These are phyloP conservation scores for Luehdorfia chinensis DNA, from an alignment of 1,140 invertebrate species.

Conservation along the genomic window DNA sequence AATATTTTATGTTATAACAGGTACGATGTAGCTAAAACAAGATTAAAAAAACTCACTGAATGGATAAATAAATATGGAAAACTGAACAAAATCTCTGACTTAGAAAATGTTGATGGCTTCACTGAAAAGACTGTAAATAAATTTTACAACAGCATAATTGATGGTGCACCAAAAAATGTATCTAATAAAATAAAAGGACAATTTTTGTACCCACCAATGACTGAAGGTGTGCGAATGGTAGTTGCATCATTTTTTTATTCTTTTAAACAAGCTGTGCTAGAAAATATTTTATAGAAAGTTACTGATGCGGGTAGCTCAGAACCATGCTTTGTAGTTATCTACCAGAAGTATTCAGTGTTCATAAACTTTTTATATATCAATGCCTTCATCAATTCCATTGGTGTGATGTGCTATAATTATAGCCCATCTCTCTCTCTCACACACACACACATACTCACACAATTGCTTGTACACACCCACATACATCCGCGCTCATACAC, in stretches of 20 bases:
- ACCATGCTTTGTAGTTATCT: too few relatives aligned
- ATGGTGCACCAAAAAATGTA: conserved; percentile 28
- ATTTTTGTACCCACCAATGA: conserved; percentile 50
- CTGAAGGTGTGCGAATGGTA: conserved; percentile 45
- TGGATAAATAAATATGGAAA: conserved; percentile 49
- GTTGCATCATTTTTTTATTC: background rate
- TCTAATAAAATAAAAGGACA: conserved; percentile 57
- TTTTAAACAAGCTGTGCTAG: background rate
- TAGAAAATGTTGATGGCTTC: conserved; percentile 54
- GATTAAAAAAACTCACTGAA: conserved; percentile 46
- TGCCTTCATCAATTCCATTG: too few relatives aligned
- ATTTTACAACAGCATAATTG: conserved; percentile 54
- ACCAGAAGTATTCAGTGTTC: too few relatives aligned
- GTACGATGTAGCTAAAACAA: conserved; percentile 56
- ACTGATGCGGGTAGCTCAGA: too few relatives aligned
- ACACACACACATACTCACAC: too few relatives aligned
- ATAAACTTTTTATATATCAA: too few relatives aligned
- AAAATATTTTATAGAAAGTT: background rate
- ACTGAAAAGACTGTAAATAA: conserved; percentile 46
- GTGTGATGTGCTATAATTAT: too few relatives aligned
- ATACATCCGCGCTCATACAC: too few relatives aligned
- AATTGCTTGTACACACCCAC: too few relatives aligned
- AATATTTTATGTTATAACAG: conserved; percentile 34
- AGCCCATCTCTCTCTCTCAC: too few relatives aligned
- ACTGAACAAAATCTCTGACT: conserved; percentile 43